Evolutionary conservation across 1,140 invertebrate genomes (phyloP), one percentile per base, ranked within the genome.

Genomic region (Acromyrmex echinatior): DNA sequence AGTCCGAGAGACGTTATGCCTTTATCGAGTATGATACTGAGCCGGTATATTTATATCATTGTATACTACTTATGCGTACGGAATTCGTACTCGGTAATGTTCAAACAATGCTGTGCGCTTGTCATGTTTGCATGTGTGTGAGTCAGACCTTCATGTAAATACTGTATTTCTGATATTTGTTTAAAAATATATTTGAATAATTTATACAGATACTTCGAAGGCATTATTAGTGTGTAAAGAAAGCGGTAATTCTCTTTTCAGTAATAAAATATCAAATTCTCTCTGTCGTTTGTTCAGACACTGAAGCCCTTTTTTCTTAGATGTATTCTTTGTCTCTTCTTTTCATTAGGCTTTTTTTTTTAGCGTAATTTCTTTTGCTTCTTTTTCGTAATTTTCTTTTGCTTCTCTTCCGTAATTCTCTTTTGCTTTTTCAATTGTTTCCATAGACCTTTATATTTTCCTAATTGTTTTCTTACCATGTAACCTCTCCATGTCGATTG

Each of bases 121-220:
- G 90, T 88, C 87, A 88, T 89, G 87, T 88, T 91, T 62, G 92
- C 86, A 90, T 94, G 92, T 93, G 87, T 91, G 90, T 94, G 92
- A 90, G 90, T 91, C 68, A 86, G 86, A 91, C 92, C 89, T 91
- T 93, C 86, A 88, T 95, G 94, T 95, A 95, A 93, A 95, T 95
- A 95, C 86, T 94, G 92, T 94, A 92, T 92, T 89, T 92, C 90
- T 92, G 89, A 92, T 91, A 91, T 93, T 94, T 94, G 94, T 95
- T 95, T 95, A 94, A 95, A 91, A 93, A 94, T 95, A 95, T 95
- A 95, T 94, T 94, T 95, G 92, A 94, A 93, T 95, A 94, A 95
- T 95, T 95, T 95, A 95, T 95, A 95, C 90, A 92, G 71, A 94
- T 49, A 90, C 51, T 86, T 73, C n/a, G 53, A 21, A 82, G 79